Evolutionary conservation across 2,888 invertebrate genomes (phyloP), one percentile per base, ranked within the genome.

Genomic region (Rambutsinella grinnellia): DNA sequence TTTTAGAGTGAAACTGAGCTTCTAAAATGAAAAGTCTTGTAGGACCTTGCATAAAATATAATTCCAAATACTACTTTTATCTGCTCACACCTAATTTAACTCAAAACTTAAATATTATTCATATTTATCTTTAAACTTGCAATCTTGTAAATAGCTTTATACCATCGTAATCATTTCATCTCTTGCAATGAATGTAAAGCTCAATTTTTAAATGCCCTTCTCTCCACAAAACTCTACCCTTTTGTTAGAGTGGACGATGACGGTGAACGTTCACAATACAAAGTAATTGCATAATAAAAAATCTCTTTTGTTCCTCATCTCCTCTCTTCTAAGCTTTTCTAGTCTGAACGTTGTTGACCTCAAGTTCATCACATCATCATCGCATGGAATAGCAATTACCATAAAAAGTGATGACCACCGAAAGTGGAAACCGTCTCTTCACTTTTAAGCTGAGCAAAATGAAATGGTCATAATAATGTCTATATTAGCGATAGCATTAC

Each of bases 351-450:
- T 36, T 17, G 54, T 56, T 74, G 67, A 74, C 74, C 74, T 56
- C 60, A 67, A 63, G 74, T 74, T 74, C 74, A 74, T 65, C 65
- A 19, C 56, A 60, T 72, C 53, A 47, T 54, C 65, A 65, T 49
- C 66, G 53, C 61, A 67, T 67, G 44, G 67, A 74, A 53, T 61
- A 47, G 74, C 67, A 66, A 74, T 74, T 74, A 74, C 67, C 74
- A 74, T 74, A 74, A 74, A 74, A 74, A 74, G 46, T 74, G 74
- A 74, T 74, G 65, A 72, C 72, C 72, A 65, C 65, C n/a, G n/a
- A n/a, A 72, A 65, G 72, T 65, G 46, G 58, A 72, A 65, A 63
- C 56, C 63, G 56, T 66, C 44, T 6, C 56, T 51, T 44, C 44
- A 44, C 8, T 8, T n/a, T n/a, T n/a, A n/a, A n/a, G n/a, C n/a